Conservation (phyloP, 1,140 invertebrate genomes). For the Heliconius nattereri region DNA sequence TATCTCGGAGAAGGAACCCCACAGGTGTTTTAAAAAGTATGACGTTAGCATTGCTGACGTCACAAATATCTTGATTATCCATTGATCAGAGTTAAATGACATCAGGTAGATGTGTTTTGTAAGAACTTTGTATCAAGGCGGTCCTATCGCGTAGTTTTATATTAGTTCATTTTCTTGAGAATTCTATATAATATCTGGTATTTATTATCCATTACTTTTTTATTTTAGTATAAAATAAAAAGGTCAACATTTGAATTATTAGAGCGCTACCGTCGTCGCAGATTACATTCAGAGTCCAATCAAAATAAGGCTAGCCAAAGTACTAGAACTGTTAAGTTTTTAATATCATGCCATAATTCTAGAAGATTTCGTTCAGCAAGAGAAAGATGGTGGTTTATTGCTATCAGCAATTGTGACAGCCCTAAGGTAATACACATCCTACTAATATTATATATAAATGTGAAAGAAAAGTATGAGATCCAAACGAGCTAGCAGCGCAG, state of each 20-base stretch:
- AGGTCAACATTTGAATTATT: conserved; percentile 59
- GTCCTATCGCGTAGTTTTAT: no score
- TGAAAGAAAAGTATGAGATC: no score
- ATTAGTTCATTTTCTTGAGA: no score
- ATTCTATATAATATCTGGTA: not conserved
- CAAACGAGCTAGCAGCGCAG: no score
- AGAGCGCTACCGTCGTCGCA: conserved; percentile 56
- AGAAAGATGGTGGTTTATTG: conserved; percentile 90
- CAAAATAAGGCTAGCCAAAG: conserved; percentile 39
- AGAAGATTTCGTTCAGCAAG: conserved; percentile 85
- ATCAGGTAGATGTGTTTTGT: no score
- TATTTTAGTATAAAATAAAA: conserved; percentile 68
- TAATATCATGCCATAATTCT: conserved; percentile 82
- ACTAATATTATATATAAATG: no score
- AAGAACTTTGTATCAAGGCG: no score
- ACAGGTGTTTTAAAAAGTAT: no score
- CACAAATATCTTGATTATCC: no score
- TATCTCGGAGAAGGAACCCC: not conserved
- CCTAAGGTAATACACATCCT: conserved; percentile 78
- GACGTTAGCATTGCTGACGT: no score
- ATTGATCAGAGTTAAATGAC: no score
- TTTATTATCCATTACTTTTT: not conserved
- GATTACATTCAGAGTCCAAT: conserved; percentile 56
- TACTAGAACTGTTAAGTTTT: conserved; percentile 53
- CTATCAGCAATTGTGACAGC: conserved; percentile 86